phyloP scores from a whole-genome alignment of 2,113 vertebrate species.

The Chionis minor region DNA sequence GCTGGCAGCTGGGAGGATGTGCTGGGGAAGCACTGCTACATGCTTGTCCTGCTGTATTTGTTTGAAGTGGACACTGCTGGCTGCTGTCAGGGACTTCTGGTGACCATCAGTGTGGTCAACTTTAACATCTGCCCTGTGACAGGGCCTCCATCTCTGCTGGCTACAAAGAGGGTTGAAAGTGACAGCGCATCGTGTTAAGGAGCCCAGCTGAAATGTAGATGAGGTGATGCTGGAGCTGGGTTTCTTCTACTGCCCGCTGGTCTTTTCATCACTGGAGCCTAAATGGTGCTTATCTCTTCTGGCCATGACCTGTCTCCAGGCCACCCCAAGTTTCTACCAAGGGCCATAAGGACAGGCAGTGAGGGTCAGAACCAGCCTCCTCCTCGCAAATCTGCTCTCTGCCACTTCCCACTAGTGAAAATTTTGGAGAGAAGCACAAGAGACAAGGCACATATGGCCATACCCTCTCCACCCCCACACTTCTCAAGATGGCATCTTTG shows the following conservation, averaged over 20 bases:
- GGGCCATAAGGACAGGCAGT: fast-evolving
- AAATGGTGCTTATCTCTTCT: background rate
- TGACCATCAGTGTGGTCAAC: background rate
- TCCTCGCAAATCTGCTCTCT: background rate
- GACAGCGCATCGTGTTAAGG: background rate
- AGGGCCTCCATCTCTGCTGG: background rate
- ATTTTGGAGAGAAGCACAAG: background rate
- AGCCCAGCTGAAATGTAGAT: background rate
- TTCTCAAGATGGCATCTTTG: background rate
- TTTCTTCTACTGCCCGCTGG: background rate
- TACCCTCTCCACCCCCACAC: background rate
- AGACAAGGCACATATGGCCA: background rate
- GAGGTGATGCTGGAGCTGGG: background rate
- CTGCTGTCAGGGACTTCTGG: background rate
- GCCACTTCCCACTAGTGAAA: background rate
- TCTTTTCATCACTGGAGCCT: background rate
- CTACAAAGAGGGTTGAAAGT: background rate
- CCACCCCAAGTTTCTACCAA: background rate
- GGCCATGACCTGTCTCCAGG: background rate
- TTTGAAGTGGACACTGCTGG: background rate
- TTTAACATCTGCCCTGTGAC: background rate
- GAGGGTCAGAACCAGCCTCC: background rate
- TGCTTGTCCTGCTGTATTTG: background rate
- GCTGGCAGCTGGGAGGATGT: background rate
- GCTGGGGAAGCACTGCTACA: background rate